A percentile compares a stretch with the other conserved stretches of the same genome.
Evolutionary conservation across 1,140 invertebrate genomes (phyloP).

Genomic region (Mesaphorura yosii): DNA sequence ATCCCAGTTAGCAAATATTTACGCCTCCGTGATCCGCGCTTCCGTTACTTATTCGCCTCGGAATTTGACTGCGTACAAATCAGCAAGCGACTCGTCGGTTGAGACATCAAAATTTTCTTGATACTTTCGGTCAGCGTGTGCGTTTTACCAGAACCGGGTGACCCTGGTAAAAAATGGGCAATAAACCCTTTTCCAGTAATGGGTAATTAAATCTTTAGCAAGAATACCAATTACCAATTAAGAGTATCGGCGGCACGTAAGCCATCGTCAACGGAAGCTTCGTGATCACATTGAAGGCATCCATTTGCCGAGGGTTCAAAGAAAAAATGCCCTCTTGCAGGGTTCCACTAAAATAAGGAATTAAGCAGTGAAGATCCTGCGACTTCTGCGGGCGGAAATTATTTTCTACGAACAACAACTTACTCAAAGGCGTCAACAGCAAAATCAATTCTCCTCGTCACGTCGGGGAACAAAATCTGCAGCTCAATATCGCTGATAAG

Average conservation of each 20-base stretch:
- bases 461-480: background rate
- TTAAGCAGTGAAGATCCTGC: background rate
- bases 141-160: slow-evolving; percentile 81
- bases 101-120: slow-evolving; percentile 49
- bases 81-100: slow-evolving; percentile 55
- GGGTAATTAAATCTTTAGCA: background rate
- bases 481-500: background rate
- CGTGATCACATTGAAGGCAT: slow-evolving; percentile 64
- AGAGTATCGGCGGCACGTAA: slow-evolving; percentile 57
- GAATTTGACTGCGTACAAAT: slow-evolving; percentile 67
- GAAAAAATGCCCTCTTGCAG: slow-evolving; percentile 32
- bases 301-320: slow-evolving; percentile 66
- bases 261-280: background rate
- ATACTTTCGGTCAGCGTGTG: slow-evolving; percentile 70
- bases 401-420: too few relatives aligned
- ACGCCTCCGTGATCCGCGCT: too few relatives aligned
- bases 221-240: slow-evolving; percentile 52
- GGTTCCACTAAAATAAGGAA: background rate
- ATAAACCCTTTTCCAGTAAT: background rate
- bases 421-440: background rate
- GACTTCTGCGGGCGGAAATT: too few relatives aligned
- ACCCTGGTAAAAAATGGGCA: slow-evolving; percentile 37
- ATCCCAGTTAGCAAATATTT: slow-evolving; percentile 4
- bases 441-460: background rate
- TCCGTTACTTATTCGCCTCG: slow-evolving; percentile 49